Percentiles rank a stretch among this genome's conserved stretches.
phyloP scores from a whole-genome alignment of 2,113 vertebrate genomes.

The Toxotes chatareus region DNA sequence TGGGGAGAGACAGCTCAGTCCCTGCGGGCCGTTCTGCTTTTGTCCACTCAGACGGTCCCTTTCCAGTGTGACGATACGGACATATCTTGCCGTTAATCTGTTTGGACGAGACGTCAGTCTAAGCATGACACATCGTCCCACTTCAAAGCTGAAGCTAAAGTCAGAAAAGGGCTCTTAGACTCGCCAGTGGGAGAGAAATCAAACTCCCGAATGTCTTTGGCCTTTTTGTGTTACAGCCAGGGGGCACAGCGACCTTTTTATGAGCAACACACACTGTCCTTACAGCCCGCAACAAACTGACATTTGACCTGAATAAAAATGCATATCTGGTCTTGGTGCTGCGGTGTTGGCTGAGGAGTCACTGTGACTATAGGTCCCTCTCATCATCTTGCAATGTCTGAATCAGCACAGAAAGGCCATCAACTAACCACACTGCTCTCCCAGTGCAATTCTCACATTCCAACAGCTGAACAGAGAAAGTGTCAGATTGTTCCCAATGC shows the following conservation, averaged over 20 bases:
- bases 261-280: conserved; percentile 29
- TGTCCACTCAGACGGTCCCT: conserved; percentile 49
- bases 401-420: conserved; percentile 74
- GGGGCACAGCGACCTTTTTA: conserved; percentile 27
- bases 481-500: conserved; percentile 75
- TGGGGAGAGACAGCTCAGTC: conserved; percentile 36
- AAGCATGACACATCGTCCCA: conserved; percentile 48
- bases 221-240: conserved; percentile 39
- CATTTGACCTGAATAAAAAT: conserved; percentile 75
- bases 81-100: conserved; percentile 60
- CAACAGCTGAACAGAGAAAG: conserved; percentile 57
- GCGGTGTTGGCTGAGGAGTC: conserved; percentile 61
- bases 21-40: conserved; percentile 47
- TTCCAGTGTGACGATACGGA: conserved; percentile 35
- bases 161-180: conserved; percentile 38
- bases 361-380: conserved; percentile 47
- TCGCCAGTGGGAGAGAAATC: conserved; percentile 34
- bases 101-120: conserved; percentile 66
- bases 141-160: conserved; percentile 14
- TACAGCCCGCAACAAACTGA: conserved; percentile 41
- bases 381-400: conserved; percentile 67
- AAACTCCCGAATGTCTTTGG: conserved; percentile 47
- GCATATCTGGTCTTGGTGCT: conserved; percentile 51
- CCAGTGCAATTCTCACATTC: conserved; percentile 72
- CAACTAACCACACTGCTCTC: conserved; percentile 63